Percentiles rank a stretch among this genome's conserved stretches.
phyloP scores from a whole-genome alignment of 2,797 vertebrate genomes.

The Rhinatrema bivittatum region DNA sequence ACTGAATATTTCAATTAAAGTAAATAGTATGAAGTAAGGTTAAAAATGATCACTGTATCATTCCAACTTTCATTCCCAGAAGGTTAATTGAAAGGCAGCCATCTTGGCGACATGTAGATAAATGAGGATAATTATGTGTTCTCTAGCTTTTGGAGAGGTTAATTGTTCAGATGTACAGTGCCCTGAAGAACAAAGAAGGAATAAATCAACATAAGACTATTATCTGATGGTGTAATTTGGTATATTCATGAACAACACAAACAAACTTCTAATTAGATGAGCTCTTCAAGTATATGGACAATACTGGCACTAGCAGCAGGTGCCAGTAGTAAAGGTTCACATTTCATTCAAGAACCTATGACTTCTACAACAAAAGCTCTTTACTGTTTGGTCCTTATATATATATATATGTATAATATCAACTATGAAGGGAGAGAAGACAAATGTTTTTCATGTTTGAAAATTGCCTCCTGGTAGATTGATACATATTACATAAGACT shows the following conservation, averaged over 20 bases:
- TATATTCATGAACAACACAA: slow-evolving; percentile 52
- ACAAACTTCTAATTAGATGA: slow-evolving; percentile 53
- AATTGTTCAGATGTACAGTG: slow-evolving; percentile 71
- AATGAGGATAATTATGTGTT: slow-evolving; percentile 74
- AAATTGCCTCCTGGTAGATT: too few species aligned
- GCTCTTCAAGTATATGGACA: slow-evolving; percentile 11
- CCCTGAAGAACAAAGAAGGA: slow-evolving; percentile 66
- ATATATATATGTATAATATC: too few species aligned
- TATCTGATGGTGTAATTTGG: slow-evolving; percentile 61
- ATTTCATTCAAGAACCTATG: not conserved
- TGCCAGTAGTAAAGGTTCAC: not conserved
- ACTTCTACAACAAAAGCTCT: too few species aligned
- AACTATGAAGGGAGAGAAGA: too few species aligned
- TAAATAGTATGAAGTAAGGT: slow-evolving; percentile 44
- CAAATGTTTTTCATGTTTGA: too few species aligned
- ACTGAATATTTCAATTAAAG: slow-evolving; percentile 60
- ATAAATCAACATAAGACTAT: slow-evolving; percentile 62
- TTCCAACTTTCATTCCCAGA: slow-evolving; percentile 61
- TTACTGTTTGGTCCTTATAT: too few species aligned
- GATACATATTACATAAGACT: too few species aligned
- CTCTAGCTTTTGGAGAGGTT: slow-evolving; percentile 69
- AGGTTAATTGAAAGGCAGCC: slow-evolving; percentile 72
- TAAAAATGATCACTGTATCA: slow-evolving; percentile 66
- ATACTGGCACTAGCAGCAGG: not conserved
- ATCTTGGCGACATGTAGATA: slow-evolving; percentile 68